Percentiles rank a stretch among this genome's conserved stretches.
phyloP scores from a whole-genome alignment of 1,140 invertebrate genomes.

The Cherax quadricarinatus region DNA sequence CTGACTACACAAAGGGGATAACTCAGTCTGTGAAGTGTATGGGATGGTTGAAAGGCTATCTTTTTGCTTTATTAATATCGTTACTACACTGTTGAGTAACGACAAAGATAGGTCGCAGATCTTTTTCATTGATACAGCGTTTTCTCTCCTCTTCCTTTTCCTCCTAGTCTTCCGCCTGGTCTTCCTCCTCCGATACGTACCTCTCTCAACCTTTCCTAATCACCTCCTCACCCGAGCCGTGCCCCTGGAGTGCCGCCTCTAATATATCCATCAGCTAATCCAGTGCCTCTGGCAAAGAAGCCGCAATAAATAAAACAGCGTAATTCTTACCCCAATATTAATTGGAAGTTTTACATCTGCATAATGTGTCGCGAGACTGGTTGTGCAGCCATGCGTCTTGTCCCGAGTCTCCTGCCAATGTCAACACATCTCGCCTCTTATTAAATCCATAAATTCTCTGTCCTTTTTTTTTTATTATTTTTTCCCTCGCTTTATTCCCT shows the following conservation, averaged over 20 bases:
- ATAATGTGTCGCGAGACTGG: slow-evolving; percentile 15
- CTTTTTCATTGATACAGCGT: no score
- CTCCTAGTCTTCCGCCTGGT: no score
- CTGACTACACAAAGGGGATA: no score
- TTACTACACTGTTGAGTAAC: no score
- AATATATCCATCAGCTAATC: slow-evolving; percentile 19
- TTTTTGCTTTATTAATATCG: no score
- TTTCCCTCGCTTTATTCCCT: neutral
- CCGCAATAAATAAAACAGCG: slow-evolving; percentile 18
- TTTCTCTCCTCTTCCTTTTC: no score
- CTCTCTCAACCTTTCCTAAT: no score
- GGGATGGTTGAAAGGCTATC: no score
- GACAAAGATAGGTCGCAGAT: no score
- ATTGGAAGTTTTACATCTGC: slow-evolving; percentile 31
- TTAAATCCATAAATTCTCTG: neutral
- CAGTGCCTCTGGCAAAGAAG: slow-evolving; percentile 15
- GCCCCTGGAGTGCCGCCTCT: neutral
- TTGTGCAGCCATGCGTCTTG: slow-evolving; percentile 7
- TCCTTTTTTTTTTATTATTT: neutral
- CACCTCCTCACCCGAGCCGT: neutral
- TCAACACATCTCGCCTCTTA: slow-evolving; percentile 14
- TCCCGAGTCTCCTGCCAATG: neutral
- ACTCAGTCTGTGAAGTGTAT: no score
- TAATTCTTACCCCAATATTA: slow-evolving; percentile 54
- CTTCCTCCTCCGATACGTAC: no score